These are phyloP conservation scores for Exaiptasia diaphana DNA, from an alignment of 64 coral and sea anemone genomes.

Conservation along the genomic window DNA sequence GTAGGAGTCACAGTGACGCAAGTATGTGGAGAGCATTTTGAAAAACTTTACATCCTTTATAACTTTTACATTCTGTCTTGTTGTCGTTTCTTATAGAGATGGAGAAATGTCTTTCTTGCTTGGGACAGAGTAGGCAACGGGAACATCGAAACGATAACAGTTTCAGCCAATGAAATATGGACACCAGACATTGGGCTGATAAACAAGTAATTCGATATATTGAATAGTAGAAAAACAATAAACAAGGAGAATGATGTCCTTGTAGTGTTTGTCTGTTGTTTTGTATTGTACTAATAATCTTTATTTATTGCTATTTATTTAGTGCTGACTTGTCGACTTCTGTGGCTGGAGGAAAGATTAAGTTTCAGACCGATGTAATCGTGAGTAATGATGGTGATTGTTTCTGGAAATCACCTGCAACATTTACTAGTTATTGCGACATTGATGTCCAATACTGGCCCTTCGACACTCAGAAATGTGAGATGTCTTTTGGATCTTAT, in stretches of 20 bases:
- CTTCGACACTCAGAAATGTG: constrained; percentile 16
- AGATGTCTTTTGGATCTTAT: constrained; percentile 16
- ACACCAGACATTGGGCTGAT: constrained; percentile 27
- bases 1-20: neutral
- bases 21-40: too few relatives aligned
- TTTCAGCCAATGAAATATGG: constrained; percentile 20
- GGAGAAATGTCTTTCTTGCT: constrained; percentile 12
- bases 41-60: too few relatives aligned
- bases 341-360: constrained; percentile 7
- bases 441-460: constrained; percentile 24
- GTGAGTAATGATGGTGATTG: neutral
- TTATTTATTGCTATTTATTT: neutral
- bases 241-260: too few relatives aligned
- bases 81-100: too few relatives aligned
- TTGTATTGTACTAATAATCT: neutral
- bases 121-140: neutral
- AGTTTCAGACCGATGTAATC: neutral
- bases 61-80: too few relatives aligned
- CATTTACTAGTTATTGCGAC: constrained; percentile 2
- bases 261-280: neutral
- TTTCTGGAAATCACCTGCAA: constrained; percentile 7
- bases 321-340: constrained; percentile 11
- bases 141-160: neutral
- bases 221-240: neutral
- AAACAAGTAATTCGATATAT: constrained; percentile 12